These are phyloP conservation scores for Sarcophaga carnaria DNA, from an alignment of 2,888 invertebrate species.

Conservation along the genomic window DNA sequence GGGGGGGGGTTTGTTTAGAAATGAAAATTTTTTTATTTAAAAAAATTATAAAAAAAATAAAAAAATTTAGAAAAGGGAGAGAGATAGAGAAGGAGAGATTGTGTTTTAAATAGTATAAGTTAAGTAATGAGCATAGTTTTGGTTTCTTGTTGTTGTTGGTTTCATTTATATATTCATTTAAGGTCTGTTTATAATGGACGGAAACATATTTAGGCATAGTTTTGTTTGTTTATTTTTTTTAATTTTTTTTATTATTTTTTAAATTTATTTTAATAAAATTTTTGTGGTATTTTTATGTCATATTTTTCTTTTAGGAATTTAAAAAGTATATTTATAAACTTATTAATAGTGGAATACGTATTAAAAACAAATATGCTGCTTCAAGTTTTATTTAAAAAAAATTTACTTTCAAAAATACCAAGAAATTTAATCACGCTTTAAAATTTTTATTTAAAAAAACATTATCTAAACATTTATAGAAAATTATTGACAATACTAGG, in stretches of 20 bases:
- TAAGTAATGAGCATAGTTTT: slow-evolving; percentile 52
- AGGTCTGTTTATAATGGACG: slow-evolving; percentile 82
- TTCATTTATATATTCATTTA: slow-evolving; percentile 78
- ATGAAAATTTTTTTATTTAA: not conserved
- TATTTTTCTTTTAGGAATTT: slow-evolving; percentile 18
- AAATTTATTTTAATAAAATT: slow-evolving; percentile 44
- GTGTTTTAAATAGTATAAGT: not conserved
- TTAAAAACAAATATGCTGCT: not conserved
- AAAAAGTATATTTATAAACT: slow-evolving; percentile 13
- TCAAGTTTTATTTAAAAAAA: not conserved
- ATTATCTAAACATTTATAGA: too few relatives aligned
- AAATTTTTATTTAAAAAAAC: too few relatives aligned
- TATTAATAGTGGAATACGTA: not conserved
- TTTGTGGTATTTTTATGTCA: slow-evolving; percentile 4
- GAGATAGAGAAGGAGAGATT: not conserved
- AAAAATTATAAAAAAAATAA: slow-evolving; percentile 21
- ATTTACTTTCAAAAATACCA: too few relatives aligned
- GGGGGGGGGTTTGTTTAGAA: not conserved
- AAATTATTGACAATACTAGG: too few relatives aligned
- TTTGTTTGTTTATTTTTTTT: slow-evolving; percentile 52
- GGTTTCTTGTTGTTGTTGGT: slow-evolving; percentile 32
- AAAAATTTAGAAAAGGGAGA: not conserved
- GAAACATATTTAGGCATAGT: slow-evolving; percentile 81
- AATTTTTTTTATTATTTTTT: too few relatives aligned
- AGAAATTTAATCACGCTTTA: too few relatives aligned